Evolutionary conservation across 2,888 invertebrate genomes (phyloP).

Genomic region (Andrena chrysosceles): DNA sequence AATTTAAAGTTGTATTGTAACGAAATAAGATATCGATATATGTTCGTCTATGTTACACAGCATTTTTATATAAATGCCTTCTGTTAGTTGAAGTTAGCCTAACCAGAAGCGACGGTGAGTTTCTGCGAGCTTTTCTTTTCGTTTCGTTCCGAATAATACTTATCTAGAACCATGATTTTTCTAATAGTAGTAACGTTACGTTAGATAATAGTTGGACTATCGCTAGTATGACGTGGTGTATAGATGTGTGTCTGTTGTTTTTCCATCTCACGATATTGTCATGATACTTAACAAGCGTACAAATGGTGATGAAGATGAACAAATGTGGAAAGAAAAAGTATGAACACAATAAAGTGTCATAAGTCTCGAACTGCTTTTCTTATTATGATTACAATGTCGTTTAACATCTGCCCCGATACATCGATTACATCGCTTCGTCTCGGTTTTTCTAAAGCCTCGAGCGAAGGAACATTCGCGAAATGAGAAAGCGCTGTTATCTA

Average conservation of each 20-base stretch:
- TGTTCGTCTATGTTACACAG: not conserved
- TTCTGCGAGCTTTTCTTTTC: not conserved
- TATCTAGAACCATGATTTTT: slow-evolving; percentile 14
- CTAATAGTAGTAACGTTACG: not conserved
- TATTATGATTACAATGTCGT: not conserved
- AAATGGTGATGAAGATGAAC: not conserved
- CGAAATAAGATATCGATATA: not conserved
- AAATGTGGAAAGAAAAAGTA: slow-evolving; percentile 12
- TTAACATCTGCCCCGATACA: not conserved
- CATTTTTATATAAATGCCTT: not conserved
- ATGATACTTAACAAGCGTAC: slow-evolving; percentile 8
- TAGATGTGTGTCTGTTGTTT: slow-evolving; percentile 28
- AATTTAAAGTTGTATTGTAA: not conserved
- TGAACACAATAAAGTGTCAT: slow-evolving; percentile 22
- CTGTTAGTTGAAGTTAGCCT: not conserved
- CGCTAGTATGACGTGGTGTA: not conserved
- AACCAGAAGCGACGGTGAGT: not conserved
- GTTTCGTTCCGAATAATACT: not conserved
- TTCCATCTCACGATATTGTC: slow-evolving; percentile 16
- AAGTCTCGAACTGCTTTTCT: not conserved
- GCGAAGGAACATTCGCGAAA: not conserved
- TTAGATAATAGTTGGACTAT: not conserved
- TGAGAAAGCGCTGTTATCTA: not conserved
- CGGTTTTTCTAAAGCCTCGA: not conserved
- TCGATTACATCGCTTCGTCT: not conserved